Conservation (phyloP, 2,888 invertebrate genomes). For the Nomada goodeniana region DNA sequence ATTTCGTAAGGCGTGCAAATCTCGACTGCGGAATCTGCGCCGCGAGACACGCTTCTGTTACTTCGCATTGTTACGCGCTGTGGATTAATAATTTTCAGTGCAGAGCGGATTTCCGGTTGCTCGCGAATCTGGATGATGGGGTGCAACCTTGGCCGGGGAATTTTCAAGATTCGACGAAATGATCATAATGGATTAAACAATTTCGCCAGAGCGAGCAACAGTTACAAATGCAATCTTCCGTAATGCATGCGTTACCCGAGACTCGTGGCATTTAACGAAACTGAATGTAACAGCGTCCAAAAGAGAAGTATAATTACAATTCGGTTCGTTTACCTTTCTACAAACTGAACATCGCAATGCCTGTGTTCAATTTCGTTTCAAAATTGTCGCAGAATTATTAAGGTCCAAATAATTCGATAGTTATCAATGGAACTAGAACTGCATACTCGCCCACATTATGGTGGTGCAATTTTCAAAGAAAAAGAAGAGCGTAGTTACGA, state of each 20-base stretch:
- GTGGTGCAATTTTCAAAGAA: not conserved
- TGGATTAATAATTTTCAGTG: not conserved
- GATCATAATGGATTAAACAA: too few relatives aligned
- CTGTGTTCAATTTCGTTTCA: not conserved
- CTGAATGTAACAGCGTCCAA: not conserved
- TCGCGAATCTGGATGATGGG: not conserved
- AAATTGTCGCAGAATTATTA: not conserved
- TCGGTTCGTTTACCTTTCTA: not conserved
- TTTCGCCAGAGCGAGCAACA: too few relatives aligned
- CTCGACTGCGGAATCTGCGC: not conserved
- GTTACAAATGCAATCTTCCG: too few relatives aligned
- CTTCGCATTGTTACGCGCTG: not conserved
- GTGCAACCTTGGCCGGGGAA: too few relatives aligned
- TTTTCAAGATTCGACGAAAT: too few relatives aligned
- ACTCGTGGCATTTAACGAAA: too few relatives aligned
- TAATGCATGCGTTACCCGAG: too few relatives aligned
- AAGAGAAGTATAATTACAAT: not conserved
- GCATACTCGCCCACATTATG: not conserved
- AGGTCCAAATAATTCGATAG: too few relatives aligned
- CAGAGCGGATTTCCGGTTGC: not conserved
- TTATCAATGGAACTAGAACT: too few relatives aligned
- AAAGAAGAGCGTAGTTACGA: too few relatives aligned
- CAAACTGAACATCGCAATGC: not conserved
- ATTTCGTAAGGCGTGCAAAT: constrained; percentile 15
- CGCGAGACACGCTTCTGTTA: not conserved